These are phyloP conservation scores for Neopelma chrysocephalum DNA, from an alignment of 2,797 vertebrate genomes.

Conservation along the genomic window DNA sequence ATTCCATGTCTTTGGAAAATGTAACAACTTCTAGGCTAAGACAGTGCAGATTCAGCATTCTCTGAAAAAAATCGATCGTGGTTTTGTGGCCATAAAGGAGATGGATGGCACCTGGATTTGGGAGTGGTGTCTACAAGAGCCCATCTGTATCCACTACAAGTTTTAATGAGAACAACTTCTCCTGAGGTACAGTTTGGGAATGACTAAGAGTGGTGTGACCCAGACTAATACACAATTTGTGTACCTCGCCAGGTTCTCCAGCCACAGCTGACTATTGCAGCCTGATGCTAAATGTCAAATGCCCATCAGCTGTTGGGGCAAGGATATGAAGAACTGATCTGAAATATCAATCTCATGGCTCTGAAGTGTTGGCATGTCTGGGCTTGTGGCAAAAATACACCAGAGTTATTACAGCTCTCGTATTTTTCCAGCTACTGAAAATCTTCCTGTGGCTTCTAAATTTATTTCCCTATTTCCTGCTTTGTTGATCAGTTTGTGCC, in stretches of 20 bases:
- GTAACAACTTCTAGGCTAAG: background rate
- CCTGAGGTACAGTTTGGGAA: background rate
- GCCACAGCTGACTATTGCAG: accelerated
- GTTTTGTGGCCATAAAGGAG: background rate
- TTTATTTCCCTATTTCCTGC: background rate
- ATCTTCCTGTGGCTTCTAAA: background rate
- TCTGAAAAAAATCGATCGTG: background rate
- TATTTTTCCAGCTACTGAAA: background rate
- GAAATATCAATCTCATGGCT: background rate
- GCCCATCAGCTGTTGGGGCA: background rate
- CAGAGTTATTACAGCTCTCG: accelerated
- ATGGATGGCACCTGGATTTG: background rate
- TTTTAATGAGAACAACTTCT: background rate
- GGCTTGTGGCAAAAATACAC: background rate
- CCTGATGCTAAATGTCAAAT: background rate
- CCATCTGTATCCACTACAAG: background rate
- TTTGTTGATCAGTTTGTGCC: background rate
- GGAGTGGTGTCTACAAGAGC: background rate
- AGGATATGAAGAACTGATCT: background rate
- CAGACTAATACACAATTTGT: background rate
- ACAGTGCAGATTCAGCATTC: background rate
- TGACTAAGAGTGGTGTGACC: background rate
- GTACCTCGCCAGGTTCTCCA: background rate
- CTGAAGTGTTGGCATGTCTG: background rate
- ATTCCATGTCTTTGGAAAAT: background rate